Evolutionary conservation across 2,888 invertebrate genomes (phyloP), one percentile per base, ranked within the genome.

Genomic region (Cephus spinipes): DNA sequence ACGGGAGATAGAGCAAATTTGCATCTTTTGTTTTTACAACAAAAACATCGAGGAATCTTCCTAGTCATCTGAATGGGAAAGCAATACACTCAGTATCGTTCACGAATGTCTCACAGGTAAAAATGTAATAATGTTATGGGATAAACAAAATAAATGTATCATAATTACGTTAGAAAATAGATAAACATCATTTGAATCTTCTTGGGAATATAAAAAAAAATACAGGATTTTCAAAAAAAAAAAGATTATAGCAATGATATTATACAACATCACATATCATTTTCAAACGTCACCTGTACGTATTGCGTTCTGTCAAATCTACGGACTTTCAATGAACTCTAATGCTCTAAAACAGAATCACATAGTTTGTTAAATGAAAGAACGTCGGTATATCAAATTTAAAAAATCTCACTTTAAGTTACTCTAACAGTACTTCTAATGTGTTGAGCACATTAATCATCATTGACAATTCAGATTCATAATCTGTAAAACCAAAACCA

Each of bases 401-500:
- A 9, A 55, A 23, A 9, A 23, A 23, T 2, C 2, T 1, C 23
- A 31, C 6, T 23, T 1, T 12, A 12, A 32, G 12, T 75, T 68
- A 78, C 36, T 55, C 11, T 30, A 79, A 55, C 68, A 79, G 40
- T 12, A 77, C 4, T 76, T 77, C 73, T 73, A 89, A 12, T 11
- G 79, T 68, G 3, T 81, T 4, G 12, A 88, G 77, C 30, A 81
- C 34, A 73, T 79, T 79, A 3, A 11, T 1, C 35, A 86, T 31
- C 55, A 82, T 81, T 11, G 68, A 4, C 32, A 80, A 23, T 79
- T 83, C 80, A 74, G 84, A 82, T 33, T 78, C 73, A 15, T 9
- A 12, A 32, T 81, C 23, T 23, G 83, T 80, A 0, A 79, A 33
- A 1, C 83, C 89, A 15, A 74, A 11, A 32, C 80, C 83, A 75